Evolutionary conservation across 2,888 invertebrate species (phyloP), one percentile per base, ranked within the genome.

Genomic region (Melipona beecheii): DNA sequence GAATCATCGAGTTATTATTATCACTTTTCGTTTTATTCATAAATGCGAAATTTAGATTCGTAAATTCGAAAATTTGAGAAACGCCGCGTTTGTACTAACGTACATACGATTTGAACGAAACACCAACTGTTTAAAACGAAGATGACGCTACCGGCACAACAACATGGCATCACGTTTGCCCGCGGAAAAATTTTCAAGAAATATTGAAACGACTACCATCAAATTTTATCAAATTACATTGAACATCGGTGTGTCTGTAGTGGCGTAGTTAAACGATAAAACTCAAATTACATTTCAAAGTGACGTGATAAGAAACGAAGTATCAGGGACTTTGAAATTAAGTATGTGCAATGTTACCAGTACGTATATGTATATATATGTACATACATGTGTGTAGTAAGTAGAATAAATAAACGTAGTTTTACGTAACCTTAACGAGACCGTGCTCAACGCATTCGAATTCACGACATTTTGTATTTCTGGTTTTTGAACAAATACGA

Each of bases 141-240:
- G 81, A 9, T 65, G 56, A 74, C 73, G 78, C 54, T 78, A 62
- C 78, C 13, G 54, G 24, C 17, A 19, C n/a, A n/a, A 66, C 11
- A 68, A 78, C 15, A 81, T 79, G 75, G 70, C 75, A 66, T 24
- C 31, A 1, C 43, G 0, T 60, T 75, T 60, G 15, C 24, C 27
- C 65, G 65, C 52, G 65, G n/a, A 15, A 52, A 65, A 52, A 56
- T 64, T 21, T 60, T 72, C 6, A 6, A 21, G 9, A 17, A n/a
- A 5, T 24, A 3, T 24, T 17, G n/a, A 56, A 56, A 56, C 52
- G n/a, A 17, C 27, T n/a, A 19, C 0, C 21, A 17, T 11, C 11
- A 13, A 66, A 50, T 49, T 27, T 27, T 70, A 36, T 11, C 1
- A 21, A 58, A 58, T 64, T 15, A 19, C 13, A n/a, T 1, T 6